These are phyloP conservation scores for Zonotrichia leucophrys DNA, from an alignment of 2,113 vertebrate genomes.

Conservation along the genomic window DNA sequence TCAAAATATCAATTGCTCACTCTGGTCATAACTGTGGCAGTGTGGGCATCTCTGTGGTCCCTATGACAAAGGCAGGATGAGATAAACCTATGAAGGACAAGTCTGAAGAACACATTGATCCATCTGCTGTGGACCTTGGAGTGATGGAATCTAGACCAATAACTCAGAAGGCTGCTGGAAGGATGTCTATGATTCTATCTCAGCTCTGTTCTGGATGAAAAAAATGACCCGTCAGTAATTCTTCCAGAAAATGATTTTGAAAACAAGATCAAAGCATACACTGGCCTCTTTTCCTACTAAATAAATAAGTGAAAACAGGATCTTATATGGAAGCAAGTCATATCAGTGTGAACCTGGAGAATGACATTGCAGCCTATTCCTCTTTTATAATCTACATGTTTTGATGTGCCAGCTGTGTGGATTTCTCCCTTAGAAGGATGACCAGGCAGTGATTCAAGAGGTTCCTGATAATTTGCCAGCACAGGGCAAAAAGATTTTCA, in stretches of 20 bases:
- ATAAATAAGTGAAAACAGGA: not conserved
- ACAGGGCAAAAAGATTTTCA: not conserved
- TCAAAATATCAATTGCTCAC: not conserved
- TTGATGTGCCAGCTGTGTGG: not conserved
- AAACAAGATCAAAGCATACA: not conserved
- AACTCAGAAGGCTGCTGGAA: not conserved
- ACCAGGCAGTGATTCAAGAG: not conserved
- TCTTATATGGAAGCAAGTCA: not conserved
- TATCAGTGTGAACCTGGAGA: not conserved
- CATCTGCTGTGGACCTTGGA: not conserved
- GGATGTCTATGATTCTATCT: not conserved
- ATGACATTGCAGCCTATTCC: not conserved
- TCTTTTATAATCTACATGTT: not conserved
- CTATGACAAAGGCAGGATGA: not conserved
- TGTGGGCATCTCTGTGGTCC: not conserved
- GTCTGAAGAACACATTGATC: not conserved
- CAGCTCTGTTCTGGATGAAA: not conserved
- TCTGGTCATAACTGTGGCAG: not conserved
- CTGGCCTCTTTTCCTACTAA: not conserved
- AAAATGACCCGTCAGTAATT: not conserved
- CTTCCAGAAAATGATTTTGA: not conserved
- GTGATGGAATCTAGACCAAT: not conserved
- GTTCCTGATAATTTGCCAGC: not conserved
- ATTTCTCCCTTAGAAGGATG: not conserved
- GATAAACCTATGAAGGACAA: not conserved